Percentiles rank a stretch among this genome's conserved stretches.
phyloP scores from a whole-genome alignment of 2,888 invertebrate genomes.

The Nowickia ferox region DNA sequence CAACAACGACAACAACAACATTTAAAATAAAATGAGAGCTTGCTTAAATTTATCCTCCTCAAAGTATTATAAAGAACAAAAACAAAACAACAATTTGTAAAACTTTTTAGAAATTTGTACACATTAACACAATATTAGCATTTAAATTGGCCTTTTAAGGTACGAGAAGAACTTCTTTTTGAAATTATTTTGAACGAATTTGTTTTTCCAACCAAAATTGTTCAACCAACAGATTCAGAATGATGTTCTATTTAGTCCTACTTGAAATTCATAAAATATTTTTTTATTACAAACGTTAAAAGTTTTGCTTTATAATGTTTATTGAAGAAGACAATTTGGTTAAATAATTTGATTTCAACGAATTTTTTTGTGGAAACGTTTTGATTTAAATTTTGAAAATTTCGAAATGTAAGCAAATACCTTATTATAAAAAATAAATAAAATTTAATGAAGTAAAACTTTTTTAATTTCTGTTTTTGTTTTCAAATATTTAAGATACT shows the following conservation, averaged over 20 bases:
- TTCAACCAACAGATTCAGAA: neutral
- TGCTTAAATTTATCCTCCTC: neutral
- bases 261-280: slow-evolving; percentile 9
- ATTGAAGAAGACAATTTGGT: neutral
- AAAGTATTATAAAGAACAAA: neutral
- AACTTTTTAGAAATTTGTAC: neutral
- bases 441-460: too few species aligned
- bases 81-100: neutral
- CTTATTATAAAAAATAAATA: too few species aligned
- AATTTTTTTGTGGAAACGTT: neutral
- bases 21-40: neutral
- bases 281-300: neutral
- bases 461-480: too few species aligned
- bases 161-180: slow-evolving; percentile 1
- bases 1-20: neutral
- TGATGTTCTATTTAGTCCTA: neutral
- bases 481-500: too few species aligned
- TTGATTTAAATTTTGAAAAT: neutral
- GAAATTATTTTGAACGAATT: neutral
- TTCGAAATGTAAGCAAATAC: too few species aligned
- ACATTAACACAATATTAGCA: slow-evolving; percentile 33
- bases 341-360: neutral
- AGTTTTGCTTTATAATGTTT: neutral
- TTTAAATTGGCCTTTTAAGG: slow-evolving; percentile 19
- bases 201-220: neutral